Evolutionary conservation across 2,888 invertebrate species (phyloP).

Genomic region (Hirudinaria manillensis): DNA sequence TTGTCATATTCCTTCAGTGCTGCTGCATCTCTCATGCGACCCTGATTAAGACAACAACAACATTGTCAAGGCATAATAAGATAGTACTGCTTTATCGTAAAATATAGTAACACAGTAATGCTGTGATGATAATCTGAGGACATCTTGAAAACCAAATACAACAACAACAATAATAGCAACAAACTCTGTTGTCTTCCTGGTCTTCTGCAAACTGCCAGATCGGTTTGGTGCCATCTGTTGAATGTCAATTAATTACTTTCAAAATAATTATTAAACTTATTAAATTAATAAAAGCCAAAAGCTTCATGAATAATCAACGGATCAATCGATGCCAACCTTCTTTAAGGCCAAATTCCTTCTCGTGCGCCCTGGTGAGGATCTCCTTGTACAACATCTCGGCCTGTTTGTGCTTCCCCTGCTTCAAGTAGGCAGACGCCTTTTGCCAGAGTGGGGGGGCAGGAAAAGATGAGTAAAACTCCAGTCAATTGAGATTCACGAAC

Average conservation of each 20-base stretch:
- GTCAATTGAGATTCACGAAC: background rate
- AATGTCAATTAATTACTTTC: background rate
- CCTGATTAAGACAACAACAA: background rate
- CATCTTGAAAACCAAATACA: background rate
- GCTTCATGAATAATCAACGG: background rate
- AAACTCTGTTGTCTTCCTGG: slow-evolving; percentile 81
- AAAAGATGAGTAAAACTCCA: background rate
- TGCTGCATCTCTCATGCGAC: slow-evolving; percentile 4
- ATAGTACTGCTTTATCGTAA: too few relatives aligned
- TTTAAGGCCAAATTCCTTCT: slow-evolving; percentile 91
- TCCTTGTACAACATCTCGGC: slow-evolving; percentile 94
- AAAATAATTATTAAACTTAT: background rate
- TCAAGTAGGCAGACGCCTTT: slow-evolving; percentile 89
- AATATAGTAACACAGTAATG: too few relatives aligned
- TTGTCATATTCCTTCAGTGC: slow-evolving; percentile 4
- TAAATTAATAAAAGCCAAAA: background rate
- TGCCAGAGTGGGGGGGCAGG: slow-evolving; percentile 29
- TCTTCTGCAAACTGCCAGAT: slow-evolving; percentile 99
- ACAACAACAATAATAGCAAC: background rate
- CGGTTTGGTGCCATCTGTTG: slow-evolving; percentile 79
- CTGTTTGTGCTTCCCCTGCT: slow-evolving; percentile 93
- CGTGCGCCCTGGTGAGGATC: slow-evolving; percentile 92
- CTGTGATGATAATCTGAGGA: too few relatives aligned
- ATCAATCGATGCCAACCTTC: slow-evolving; percentile 66
- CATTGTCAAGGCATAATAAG: background rate